phyloP scores from a whole-genome alignment of 2,797 vertebrate genomes.

The Rhinatrema bivittatum region DNA sequence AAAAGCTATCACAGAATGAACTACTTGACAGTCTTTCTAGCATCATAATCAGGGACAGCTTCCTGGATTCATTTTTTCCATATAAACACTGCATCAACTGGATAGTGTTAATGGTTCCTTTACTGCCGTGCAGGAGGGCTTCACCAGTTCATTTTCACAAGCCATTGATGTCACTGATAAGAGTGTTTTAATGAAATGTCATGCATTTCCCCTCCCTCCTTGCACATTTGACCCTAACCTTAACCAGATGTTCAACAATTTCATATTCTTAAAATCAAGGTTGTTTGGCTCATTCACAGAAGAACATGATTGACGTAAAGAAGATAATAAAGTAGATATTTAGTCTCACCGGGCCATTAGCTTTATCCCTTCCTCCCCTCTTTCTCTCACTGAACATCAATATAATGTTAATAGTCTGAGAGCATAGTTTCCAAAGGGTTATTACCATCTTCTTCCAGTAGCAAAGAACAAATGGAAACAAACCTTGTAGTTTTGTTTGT shows the following conservation, averaged over 20 bases:
- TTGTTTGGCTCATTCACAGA: constrained; percentile 25
- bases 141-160: constrained; percentile 33
- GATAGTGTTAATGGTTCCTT: constrained; percentile 47
- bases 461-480: no score
- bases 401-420: no score
- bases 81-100: constrained; percentile 49
- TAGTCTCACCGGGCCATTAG: background rate
- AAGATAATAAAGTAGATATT: no score
- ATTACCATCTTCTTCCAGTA: no score
- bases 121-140: constrained; percentile 38
- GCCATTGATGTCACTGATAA: constrained; percentile 56
- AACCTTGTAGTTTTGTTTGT: no score
- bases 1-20: constrained; percentile 6
- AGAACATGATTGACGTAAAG: constrained; percentile 11
- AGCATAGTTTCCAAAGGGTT: no score
- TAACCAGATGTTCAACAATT: constrained; percentile 57
- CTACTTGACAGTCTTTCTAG: constrained; percentile 48
- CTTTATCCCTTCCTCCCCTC: background rate
- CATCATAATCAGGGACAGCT: constrained; percentile 53
- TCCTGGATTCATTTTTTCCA: constrained; percentile 66
- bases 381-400: background rate
- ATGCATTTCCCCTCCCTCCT: constrained; percentile 48
- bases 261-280: constrained; percentile 26
- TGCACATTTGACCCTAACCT: constrained; percentile 64
- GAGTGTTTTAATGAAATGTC: constrained; percentile 43